phyloP scores from a whole-genome alignment of 2,797 vertebrate species.

The Alauda arvensis region DNA sequence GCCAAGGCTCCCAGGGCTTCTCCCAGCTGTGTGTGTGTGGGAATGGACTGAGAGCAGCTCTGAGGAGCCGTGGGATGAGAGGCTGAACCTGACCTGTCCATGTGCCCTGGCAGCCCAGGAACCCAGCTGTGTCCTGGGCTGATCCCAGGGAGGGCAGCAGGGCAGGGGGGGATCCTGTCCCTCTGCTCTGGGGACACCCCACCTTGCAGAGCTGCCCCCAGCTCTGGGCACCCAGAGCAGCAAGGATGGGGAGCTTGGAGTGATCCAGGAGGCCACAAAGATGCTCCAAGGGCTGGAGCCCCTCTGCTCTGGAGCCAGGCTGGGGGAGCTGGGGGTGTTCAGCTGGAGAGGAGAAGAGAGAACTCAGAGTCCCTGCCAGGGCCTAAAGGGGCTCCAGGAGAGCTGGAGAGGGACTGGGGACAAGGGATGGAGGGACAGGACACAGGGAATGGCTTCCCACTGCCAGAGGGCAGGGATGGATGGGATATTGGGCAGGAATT shows the following conservation, averaged over 20 bases:
- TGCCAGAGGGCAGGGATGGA: rapidly evolving
- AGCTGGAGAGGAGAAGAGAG: neutral
- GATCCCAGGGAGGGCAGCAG: neutral
- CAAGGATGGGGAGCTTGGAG: neutral
- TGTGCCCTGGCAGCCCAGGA: neutral
- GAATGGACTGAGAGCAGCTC: neutral
- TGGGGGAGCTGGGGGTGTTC: neutral
- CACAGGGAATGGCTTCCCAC: neutral
- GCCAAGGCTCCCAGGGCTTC: neutral
- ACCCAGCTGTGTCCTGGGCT: neutral
- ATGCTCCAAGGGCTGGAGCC: neutral
- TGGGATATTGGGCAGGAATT: neutral
- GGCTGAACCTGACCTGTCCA: neutral
- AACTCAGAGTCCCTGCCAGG: rapidly evolving
- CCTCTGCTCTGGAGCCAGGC: neutral
- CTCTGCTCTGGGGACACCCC: neutral
- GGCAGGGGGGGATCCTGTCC: neutral
- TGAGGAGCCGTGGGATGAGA: neutral
- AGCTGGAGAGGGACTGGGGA: neutral
- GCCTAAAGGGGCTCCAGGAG: neutral
- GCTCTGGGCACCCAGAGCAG: neutral
- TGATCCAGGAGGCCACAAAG: neutral
- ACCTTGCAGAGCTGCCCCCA: neutral
- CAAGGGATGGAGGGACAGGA: neutral
- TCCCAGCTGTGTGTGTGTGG: neutral